These are phyloP conservation scores for Habrosyne pyritoides DNA, from an alignment of 2,888 invertebrate genomes.

Conservation along the genomic window DNA sequence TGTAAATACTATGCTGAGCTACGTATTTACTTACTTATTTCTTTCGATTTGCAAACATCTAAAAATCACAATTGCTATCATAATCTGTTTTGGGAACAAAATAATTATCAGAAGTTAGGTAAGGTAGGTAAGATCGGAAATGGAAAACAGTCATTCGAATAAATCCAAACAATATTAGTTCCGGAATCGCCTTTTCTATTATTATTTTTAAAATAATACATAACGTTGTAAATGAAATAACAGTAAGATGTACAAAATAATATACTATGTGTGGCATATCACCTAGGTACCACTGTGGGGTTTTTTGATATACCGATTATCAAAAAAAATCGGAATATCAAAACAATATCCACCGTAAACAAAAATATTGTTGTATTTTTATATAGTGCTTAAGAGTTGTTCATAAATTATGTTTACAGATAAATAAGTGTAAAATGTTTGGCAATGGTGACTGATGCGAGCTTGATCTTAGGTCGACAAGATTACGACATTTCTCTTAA, in stretches of 20 bases:
- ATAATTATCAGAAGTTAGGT: conserved; percentile 39
- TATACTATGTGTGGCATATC: conserved; percentile 74
- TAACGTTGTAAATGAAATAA: conserved; percentile 38
- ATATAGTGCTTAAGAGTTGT: conserved; percentile 74
- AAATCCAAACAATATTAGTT: conserved; percentile 18
- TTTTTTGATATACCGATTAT: conserved; percentile 40
- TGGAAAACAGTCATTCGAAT: neutral
- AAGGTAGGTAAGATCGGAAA: conserved; percentile 24
- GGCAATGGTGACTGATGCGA: conserved; percentile 34
- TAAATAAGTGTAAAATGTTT: conserved; percentile 36
- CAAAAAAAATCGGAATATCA: conserved; percentile 33
- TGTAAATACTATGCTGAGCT: conserved; percentile 43
- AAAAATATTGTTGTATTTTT: conserved; percentile 77
- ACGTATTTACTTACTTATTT: conserved; percentile 24
- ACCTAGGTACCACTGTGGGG: conserved; percentile 60
- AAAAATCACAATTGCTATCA: conserved; percentile 48
- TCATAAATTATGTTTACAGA: conserved; percentile 53
- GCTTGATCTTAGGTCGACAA: conserved; percentile 38
- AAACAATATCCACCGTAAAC: conserved; percentile 48
- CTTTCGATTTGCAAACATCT: conserved; percentile 25
- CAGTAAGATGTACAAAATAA: conserved; percentile 59
- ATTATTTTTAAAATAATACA: conserved; percentile 20
- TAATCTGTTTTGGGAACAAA: conserved; percentile 77
- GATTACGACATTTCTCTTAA: neutral
- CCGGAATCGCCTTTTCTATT: conserved; percentile 43